Conservation (phyloP, 2,113 vertebrate species). For the Nothobranchius furzeri region DNA sequence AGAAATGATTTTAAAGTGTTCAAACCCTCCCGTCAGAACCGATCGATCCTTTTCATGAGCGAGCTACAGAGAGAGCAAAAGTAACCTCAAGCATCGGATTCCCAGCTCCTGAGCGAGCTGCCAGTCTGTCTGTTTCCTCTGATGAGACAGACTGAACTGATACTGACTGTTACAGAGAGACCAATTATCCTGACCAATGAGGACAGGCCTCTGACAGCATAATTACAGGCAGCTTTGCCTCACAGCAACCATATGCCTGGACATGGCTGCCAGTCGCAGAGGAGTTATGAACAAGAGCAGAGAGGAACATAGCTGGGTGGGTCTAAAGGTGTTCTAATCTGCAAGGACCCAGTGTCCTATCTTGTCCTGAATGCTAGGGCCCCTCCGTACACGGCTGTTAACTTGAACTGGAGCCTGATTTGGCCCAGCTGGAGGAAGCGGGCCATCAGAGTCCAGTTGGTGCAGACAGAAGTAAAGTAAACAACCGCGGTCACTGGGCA, state of each 20-base stretch:
- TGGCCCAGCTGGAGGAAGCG: slow-evolving; percentile 97
- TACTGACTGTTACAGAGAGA: slow-evolving; percentile 71
- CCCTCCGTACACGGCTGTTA: slow-evolving; percentile 65
- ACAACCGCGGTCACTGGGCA: slow-evolving; percentile 96
- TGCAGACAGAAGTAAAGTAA: slow-evolving; percentile 99
- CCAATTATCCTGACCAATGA: slow-evolving; percentile 75
- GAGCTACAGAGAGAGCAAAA: slow-evolving; percentile 21
- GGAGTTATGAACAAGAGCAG: slow-evolving; percentile 43
- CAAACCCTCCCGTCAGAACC: slow-evolving; percentile 5
- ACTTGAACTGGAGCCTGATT: slow-evolving; percentile 85
- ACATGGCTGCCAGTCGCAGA: slow-evolving; percentile 52
- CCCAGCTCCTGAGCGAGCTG: slow-evolving; percentile 47
- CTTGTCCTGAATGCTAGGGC: slow-evolving; percentile 68
- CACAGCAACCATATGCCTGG: slow-evolving; percentile 54
- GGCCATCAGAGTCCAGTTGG: slow-evolving; percentile 89
- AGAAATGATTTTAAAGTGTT: background rate
- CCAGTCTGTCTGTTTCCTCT: slow-evolving; percentile 57
- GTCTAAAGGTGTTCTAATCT: slow-evolving; percentile 69
- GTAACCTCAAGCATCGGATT: slow-evolving; percentile 34
- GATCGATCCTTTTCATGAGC: background rate
- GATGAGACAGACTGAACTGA: slow-evolving; percentile 62
- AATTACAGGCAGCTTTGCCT: slow-evolving; percentile 67
- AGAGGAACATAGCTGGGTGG: slow-evolving; percentile 44
- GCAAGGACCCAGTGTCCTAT: slow-evolving; percentile 57
- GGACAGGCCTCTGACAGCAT: slow-evolving; percentile 75